A percentile compares a stretch with the other conserved stretches of the same genome.
Evolutionary conservation across 2,797 vertebrate genomes (phyloP).

Genomic region (Falco peregrinus): DNA sequence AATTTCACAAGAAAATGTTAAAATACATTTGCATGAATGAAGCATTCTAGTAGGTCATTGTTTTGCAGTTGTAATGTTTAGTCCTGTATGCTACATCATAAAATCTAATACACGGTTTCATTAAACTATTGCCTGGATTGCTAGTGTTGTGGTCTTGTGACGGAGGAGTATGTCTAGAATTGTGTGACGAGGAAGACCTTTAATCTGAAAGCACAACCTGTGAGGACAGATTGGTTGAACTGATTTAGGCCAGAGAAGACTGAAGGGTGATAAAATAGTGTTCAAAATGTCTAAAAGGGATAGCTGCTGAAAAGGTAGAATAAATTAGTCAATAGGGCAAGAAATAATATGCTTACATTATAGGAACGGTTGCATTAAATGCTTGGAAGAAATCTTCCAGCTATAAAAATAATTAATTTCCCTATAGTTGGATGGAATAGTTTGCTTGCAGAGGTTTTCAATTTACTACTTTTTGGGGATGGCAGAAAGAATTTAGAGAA

Average conservation of each 20-base stretch:
- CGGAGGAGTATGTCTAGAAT: background rate
- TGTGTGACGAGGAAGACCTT: background rate
- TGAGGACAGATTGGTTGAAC: background rate
- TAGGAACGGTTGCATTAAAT: background rate
- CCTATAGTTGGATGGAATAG: background rate
- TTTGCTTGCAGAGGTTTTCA: background rate
- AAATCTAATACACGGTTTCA: background rate
- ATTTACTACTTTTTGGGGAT: background rate
- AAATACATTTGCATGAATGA: background rate
- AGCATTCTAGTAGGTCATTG: background rate
- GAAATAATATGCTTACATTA: background rate
- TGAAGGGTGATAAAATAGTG: background rate
- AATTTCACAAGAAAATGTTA: background rate
- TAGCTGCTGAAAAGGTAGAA: background rate
- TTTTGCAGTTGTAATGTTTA: background rate
- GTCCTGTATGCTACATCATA: accelerated
- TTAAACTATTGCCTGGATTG: background rate
- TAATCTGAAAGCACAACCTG: background rate
- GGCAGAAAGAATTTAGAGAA: background rate
- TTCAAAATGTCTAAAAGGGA: background rate
- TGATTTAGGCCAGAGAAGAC: background rate
- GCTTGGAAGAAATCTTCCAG: background rate
- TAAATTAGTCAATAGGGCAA: background rate
- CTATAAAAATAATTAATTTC: background rate
- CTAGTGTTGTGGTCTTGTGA: background rate